Percentiles rank a stretch among this genome's conserved stretches.
These are phyloP conservation scores for Metellina segmentata DNA, from an alignment of 2,888 invertebrate species.

Conservation along the genomic window DNA sequence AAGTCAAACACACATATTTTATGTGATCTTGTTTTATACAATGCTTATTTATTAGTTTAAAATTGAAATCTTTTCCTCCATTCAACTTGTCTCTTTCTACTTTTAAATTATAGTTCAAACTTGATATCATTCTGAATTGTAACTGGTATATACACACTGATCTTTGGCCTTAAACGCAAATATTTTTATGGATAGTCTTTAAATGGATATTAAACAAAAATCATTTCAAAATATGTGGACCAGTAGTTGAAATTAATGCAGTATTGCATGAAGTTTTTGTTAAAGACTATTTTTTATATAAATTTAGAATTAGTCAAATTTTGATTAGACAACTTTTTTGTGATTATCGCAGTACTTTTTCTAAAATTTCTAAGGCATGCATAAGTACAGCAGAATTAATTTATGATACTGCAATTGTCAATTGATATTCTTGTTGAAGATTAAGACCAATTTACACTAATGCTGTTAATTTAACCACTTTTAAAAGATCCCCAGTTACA, in stretches of 20 bases:
- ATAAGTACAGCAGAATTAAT: background rate
- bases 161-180: slow-evolving; percentile 51
- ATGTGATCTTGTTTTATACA: background rate
- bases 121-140: slow-evolving; percentile 5
- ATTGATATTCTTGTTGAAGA: background rate
- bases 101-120: background rate
- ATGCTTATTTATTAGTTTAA: background rate
- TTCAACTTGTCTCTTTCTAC: background rate
- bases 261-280: slow-evolving; percentile 12
- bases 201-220: slow-evolving; percentile 6
- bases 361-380: background rate
- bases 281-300: slow-evolving; percentile 16
- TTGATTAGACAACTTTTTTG: background rate
- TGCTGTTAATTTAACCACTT: background rate
- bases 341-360: background rate
- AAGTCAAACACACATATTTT: slow-evolving; percentile 12
- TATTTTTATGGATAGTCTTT: slow-evolving; percentile 56
- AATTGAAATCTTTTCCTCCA: slow-evolving; percentile 3
- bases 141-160: background rate
- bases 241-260: slow-evolving; percentile 36
- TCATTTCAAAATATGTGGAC: slow-evolving; percentile 23
- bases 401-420: background rate
- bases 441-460: background rate
- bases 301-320: background rate
- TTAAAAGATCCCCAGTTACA: background rate